Conservation (phyloP, 2,888 invertebrate species). For the Lasioglossum villosulum region DNA sequence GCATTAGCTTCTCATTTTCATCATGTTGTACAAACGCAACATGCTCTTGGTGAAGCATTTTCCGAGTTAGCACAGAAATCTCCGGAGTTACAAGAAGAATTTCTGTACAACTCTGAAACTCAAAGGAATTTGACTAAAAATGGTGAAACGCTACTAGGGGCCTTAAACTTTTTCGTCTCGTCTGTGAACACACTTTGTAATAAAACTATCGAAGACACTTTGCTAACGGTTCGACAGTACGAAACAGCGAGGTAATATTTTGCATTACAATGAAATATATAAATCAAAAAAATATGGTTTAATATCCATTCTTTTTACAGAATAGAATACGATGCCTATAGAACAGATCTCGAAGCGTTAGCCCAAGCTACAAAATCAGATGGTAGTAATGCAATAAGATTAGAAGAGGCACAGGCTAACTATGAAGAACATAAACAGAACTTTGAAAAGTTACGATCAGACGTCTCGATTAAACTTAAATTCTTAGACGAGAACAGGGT, state of each 20-base stretch:
- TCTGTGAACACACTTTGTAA: conserved; percentile 98
- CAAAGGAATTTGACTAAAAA: conserved; percentile 97
- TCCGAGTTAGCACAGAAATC: conserved; percentile 98
- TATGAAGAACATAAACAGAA: conserved; percentile 94
- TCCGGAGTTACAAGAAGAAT: conserved; percentile 97
- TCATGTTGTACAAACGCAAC: conserved; percentile 94
- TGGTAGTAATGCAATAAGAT: conserved; percentile 86
- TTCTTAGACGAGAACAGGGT: conserved; percentile 99
- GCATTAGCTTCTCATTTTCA: conserved; percentile 95
- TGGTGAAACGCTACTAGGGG: conserved; percentile 96
- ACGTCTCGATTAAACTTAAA: conserved; percentile 97
- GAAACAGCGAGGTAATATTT: conserved; percentile 89
- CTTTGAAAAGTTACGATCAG: conserved; percentile 96
- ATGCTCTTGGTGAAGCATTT: conserved; percentile 96
- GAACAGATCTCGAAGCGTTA: conserved; percentile 95
- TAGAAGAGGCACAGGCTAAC: conserved; percentile 92
- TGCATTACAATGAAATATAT: not conserved
- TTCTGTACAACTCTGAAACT: conserved; percentile 97
- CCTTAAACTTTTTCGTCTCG: conserved; percentile 98
- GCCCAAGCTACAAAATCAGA: conserved; percentile 87
- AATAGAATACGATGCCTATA: conserved; percentile 99
- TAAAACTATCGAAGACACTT: conserved; percentile 98
- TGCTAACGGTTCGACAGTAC: conserved; percentile 91
- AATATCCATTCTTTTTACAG: conserved; percentile 84
- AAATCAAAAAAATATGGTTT: not conserved